Evolutionary conservation across 2,888 invertebrate genomes (phyloP), one percentile per base, ranked within the genome.

Genomic region (Ophion ventricosus): DNA sequence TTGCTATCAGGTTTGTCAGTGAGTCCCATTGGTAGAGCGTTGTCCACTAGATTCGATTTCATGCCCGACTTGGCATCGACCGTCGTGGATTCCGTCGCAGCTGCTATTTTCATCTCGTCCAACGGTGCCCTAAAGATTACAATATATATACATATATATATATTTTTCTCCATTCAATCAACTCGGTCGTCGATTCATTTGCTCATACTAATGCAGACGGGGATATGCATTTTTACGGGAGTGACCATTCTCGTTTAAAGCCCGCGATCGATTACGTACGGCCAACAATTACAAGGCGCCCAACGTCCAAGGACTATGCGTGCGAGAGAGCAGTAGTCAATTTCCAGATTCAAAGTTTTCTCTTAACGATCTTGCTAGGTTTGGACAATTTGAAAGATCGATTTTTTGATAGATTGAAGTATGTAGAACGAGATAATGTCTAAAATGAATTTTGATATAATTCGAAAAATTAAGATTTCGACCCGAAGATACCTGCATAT

Each of bases 11-110:
- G 96, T 92, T 95, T 94, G 90, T 95, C 96, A 88, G 96, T 96
- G 93, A 96, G 95, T 94, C 96, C 96, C 93, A 96, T 95, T 64
- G 97, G 97, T 93, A 97, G 96, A 92, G 97, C 97, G 94, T 97
- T 96, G 91, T 96, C 95, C 90, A 97, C 96, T 92, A 97, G 96
- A 91, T 95, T 96, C 90, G 97, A 96, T 90, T 96, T 96, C 94
- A 96, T 96, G 89, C 95, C 95, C 85, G 95, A 94, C 87, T 95
- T 94, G 86, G 93, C 88, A 83, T 76, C 80, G 73, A 80, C 67
- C 17, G 89, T 87, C 86, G 91, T 75, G 73, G 88, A 77, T 79
- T 92, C 93, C 75, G 92, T 92, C 59, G 95, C 95, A 87, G 96
- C 96, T 91, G 96, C 94, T 93, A 95, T 95, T 93, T 96, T 95